Evolutionary conservation across 53 echinoderm and acorn worm genomes (phyloP), one percentile per base, ranked within the genome.

Genomic region (Holothuria leucospilota): DNA sequence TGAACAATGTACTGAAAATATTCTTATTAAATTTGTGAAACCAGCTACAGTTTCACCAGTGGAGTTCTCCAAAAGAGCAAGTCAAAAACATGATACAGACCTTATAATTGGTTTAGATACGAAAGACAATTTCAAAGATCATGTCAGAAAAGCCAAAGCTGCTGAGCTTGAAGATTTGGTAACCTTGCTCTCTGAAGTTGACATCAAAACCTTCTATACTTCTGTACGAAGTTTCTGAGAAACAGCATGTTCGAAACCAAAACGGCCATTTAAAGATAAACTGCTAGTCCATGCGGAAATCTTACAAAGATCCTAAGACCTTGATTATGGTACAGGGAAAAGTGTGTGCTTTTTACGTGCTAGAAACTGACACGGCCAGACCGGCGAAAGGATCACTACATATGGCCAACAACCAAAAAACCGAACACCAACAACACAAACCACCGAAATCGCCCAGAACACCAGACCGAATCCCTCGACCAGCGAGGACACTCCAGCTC

Each of bases 141-240:
- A 72, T 68, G 40, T 71, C 10, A 42, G 42, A 42, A 42, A 42
- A 42, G 42, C 42, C 42, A 42, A 42, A 42, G 42, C 5, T 42
- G 42, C 42, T 6, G 9, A 42, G 42, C 5, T 9, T 6, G 42
- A 42, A 42, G 42, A 42, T 42, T 42, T 42, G 42, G 9, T 42
- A 42, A 42, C 42, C 9, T 42, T 42, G 42, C 66, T 90, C 78
- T 62, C 59, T 61, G 74, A 82, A 20, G 20, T 58, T 59, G 81
- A 88, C 23, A 69, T 60, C 46, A 69, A 70, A 81, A 80, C 78
- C 68, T 87, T 87, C 68, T 59, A 87, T 67, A 67, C 67, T 52
- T 82, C 88, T 82, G 88, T 88, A 60, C 68, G 88, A 62, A 88
- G 71, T 26, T 88, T 82, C 82, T 88, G 46, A 59, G 82, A 82